Conservation (phyloP, 1,140 invertebrate genomes). For the Drosophila littoralis region DNA sequence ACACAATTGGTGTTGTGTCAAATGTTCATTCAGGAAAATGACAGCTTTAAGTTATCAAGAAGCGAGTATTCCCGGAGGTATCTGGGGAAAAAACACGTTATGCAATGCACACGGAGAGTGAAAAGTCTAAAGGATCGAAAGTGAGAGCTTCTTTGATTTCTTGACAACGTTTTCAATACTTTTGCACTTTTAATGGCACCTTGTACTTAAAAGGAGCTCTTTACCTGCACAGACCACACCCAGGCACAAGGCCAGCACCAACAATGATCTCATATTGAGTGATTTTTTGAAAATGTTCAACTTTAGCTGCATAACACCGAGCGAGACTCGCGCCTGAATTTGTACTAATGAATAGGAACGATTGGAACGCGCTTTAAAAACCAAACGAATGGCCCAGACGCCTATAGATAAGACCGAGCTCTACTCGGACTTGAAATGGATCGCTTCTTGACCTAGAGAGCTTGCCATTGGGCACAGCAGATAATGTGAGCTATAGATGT, state of each 20-base stretch:
- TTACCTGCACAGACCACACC: conserved; percentile 78
- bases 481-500: conserved; percentile 40
- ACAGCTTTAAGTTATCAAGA: conserved; percentile 6
- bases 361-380: conserved; percentile 59
- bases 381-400: conserved; percentile 43
- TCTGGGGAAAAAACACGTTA: no score
- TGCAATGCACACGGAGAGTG: neutral
- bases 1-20: conserved; percentile 59
- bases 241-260: conserved; percentile 74
- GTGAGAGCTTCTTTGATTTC: neutral
- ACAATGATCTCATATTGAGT: conserved; percentile 68
- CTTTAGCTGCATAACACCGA: conserved; percentile 49
- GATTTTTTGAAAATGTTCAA: conserved; percentile 15
- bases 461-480: conserved; percentile 53
- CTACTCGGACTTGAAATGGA: conserved; percentile 62
- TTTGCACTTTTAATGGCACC: conserved; percentile 3
- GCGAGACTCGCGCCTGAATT: conserved; percentile 55
- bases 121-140: neutral
- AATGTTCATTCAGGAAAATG: conserved; percentile 55
- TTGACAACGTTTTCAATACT: neutral
- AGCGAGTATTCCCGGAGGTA: no score
- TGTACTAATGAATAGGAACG: conserved; percentile 64
- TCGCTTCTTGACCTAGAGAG: conserved; percentile 80
- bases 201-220: conserved; percentile 11
- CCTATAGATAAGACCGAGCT: conserved; percentile 41